A percentile compares a stretch with the other conserved stretches of the same genome.
Evolutionary conservation across 2,888 invertebrate species (phyloP).

Genomic region (Tipula confusa): DNA sequence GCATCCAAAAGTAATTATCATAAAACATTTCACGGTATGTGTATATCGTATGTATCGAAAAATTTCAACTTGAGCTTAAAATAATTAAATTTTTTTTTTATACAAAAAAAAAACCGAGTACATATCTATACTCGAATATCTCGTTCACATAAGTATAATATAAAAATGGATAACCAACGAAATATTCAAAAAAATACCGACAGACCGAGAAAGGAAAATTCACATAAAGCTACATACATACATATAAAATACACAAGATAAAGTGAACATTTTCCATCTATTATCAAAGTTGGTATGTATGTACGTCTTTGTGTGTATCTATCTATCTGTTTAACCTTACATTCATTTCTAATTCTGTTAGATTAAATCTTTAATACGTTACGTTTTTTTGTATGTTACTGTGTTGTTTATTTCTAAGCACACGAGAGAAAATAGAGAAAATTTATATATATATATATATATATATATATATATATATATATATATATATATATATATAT

Average conservation of each 20-base stretch:
- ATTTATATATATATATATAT: no score
- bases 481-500: no score
- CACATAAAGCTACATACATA: no score
- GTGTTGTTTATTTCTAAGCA: background rate
- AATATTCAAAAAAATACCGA: background rate
- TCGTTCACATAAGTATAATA: no score
- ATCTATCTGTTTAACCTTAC: background rate
- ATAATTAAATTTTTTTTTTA: no score
- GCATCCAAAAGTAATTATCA: no score
- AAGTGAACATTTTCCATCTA: background rate
- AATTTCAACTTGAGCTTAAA: no score
- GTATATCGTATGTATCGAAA: no score
- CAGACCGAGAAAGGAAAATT: background rate
- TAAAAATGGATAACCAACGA: background rate
- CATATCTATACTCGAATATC: no score
- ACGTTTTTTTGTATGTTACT: background rate
- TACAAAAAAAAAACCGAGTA: no score
- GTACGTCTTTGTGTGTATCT: background rate
- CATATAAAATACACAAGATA: background rate
- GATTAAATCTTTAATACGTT: constrained; percentile 14
- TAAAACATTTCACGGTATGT: no score
- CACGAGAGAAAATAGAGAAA: background rate
- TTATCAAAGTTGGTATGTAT: background rate
- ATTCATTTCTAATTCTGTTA: background rate
- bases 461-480: no score